Conservation (phyloP, 2,888 invertebrate species). For the Rhynchonema sp. region DNA sequence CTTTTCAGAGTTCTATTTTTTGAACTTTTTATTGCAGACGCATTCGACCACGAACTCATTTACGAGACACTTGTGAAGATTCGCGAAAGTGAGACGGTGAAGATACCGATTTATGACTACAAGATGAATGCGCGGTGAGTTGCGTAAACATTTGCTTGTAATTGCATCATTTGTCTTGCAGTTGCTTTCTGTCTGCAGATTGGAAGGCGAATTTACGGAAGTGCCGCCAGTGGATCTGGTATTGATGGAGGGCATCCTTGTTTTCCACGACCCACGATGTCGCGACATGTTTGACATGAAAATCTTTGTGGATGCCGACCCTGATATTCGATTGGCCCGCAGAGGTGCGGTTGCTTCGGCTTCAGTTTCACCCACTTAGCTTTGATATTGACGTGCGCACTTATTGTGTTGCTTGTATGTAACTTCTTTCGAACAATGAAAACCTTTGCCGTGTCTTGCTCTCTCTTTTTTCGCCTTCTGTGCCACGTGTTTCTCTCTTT, state of each 20-base stretch:
- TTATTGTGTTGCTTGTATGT: too few relatives aligned
- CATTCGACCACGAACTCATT: conserved; percentile 74
- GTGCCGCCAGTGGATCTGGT: conserved; percentile 81
- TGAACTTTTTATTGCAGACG: conserved; percentile 40
- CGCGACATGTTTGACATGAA: conserved; percentile 94
- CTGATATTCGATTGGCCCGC: conserved; percentile 82
- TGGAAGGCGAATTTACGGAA: background rate
- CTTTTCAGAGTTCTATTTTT: conserved; percentile 3
- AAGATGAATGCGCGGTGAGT: conserved; percentile 60
- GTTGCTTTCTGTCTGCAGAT: background rate
- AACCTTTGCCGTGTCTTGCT: too few relatives aligned
- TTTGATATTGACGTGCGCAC: too few relatives aligned
- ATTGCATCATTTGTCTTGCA: background rate
- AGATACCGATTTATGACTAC: conserved; percentile 82
- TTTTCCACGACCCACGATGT: conserved; percentile 88
- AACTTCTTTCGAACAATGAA: too few relatives aligned
- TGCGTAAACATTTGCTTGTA: too few relatives aligned
- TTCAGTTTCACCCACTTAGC: too few relatives aligned
- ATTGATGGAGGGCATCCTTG: conserved; percentile 71
- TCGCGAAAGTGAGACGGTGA: conserved; percentile 60
- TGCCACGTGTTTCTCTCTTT: too few relatives aligned
- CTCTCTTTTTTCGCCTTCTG: too few relatives aligned
- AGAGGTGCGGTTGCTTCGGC: too few relatives aligned
- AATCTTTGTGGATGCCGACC: conserved; percentile 94
- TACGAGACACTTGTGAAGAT: conserved; percentile 58